Evolutionary conservation across 1,140 invertebrate genomes (phyloP), one percentile per base, ranked within the genome.

Genomic region (Drosophila seguyi): DNA sequence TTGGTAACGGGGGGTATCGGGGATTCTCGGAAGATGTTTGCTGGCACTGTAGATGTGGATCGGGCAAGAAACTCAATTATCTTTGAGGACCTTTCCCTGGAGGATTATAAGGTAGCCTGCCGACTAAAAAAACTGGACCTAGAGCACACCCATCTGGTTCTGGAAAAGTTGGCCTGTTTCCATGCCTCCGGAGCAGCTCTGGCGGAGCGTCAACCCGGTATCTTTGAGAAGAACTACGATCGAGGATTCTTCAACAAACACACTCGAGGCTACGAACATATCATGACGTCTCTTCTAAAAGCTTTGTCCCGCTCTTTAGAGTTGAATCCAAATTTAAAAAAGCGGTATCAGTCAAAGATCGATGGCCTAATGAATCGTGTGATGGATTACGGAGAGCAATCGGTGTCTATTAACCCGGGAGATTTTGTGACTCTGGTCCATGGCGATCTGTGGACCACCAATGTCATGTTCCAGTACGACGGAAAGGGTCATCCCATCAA

Each of bases 381-480:
- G n/a, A n/a, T n/a, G n/a, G n/a, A n/a, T n/a, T n/a, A n/a, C n/a
- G n/a, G n/a, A n/a, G n/a, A n/a, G n/a, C n/a, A n/a, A n/a, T n/a
- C n/a, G n/a, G n/a, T n/a, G n/a, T n/a, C n/a, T n/a, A n/a, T n/a
- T n/a, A n/a, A n/a, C n/a, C n/a, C n/a, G n/a, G n/a, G n/a, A n/a
- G n/a, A n/a, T n/a, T n/a, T n/a, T n/a, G n/a, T n/a, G n/a, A n/a
- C n/a, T n/a, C n/a, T n/a, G n/a, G n/a, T n/a, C n/a, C n/a, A n/a
- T n/a, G n/a, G n/a, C n/a, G n/a, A n/a, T n/a, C n/a, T n/a, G n/a
- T n/a, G n/a, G n/a, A n/a, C n/a, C n/a, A n/a, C n/a, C n/a, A n/a
- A n/a, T n/a, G 94, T 95, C 75, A 87, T 96, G 75, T 95, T 96
- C 81, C 93, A 93, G 22, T 95, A 95, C 66, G 88, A 94, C 53